Conservation (phyloP, 2,113 vertebrate genomes). For the Hypanus sabinus region DNA sequence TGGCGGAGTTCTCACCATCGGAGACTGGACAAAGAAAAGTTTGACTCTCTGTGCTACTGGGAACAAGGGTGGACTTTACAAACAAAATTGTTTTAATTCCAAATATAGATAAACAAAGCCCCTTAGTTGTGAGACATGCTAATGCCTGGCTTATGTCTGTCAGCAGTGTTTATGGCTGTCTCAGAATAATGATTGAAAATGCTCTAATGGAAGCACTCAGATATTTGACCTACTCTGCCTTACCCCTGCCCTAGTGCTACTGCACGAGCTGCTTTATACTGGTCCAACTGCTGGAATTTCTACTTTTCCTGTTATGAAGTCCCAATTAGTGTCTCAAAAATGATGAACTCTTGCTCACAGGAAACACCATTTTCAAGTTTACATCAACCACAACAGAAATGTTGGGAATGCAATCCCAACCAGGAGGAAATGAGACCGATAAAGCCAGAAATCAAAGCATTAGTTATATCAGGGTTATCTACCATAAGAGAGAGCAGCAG, state of each 20-base stretch:
- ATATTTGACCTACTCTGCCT: not conserved
- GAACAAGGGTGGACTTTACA: not conserved
- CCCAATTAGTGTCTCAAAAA: not conserved
- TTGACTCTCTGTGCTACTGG: not conserved
- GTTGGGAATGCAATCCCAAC: not conserved
- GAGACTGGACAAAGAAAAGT: not conserved
- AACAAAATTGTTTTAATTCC: not conserved
- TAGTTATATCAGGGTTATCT: no score
- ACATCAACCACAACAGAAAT: not conserved
- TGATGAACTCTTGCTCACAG: not conserved
- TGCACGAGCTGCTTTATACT: not conserved
- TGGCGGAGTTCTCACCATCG: not conserved
- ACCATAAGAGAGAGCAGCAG: no score
- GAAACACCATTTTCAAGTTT: not conserved
- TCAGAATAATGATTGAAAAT: not conserved
- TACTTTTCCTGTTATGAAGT: not conserved
- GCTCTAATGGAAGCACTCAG: not conserved
- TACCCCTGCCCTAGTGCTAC: not conserved
- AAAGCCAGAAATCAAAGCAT: not conserved
- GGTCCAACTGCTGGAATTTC: not conserved
- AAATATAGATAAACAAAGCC: constrained; percentile 10
- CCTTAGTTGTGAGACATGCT: not conserved
- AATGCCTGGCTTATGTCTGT: not conserved
- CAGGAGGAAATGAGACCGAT: not conserved
- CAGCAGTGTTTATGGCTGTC: not conserved